Evolutionary conservation across 2,797 vertebrate species (phyloP).

Genomic region (Rhinophrynus dorsalis): DNA sequence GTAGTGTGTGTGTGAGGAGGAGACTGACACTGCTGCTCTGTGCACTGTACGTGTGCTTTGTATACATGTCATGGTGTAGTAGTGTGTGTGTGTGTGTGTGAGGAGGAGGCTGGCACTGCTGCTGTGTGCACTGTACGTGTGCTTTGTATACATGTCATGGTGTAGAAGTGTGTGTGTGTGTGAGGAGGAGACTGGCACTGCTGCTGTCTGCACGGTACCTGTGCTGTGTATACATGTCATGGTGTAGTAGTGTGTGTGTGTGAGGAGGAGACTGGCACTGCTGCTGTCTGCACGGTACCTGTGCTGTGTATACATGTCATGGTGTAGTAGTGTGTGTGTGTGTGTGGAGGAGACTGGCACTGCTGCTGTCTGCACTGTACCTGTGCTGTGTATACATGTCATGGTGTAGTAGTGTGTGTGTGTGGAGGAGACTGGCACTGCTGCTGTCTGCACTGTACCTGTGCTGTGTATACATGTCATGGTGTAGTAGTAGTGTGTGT

Average conservation of each 20-base stretch:
- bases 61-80: constrained; percentile 34
- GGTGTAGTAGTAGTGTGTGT: too few relatives aligned
- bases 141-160: neutral
- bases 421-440: constrained; percentile 7
- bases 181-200: neutral
- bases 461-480: neutral
- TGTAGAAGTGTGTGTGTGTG: neutral
- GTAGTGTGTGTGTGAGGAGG: neutral
- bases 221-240: neutral
- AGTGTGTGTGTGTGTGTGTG: constrained; percentile 18
- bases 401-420: neutral
- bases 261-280: constrained; percentile 10
- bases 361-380: neutral
- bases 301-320: neutral
- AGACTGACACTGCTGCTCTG: too few relatives aligned
- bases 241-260: neutral
- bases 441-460: neutral
- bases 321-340: neutral
- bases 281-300: neutral
- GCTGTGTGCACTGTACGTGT: neutral
- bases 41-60: too few relatives aligned
- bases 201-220: too few relatives aligned
- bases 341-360: neutral
- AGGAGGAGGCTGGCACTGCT: too few relatives aligned
- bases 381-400: neutral